Conservation (phyloP, 2,113 vertebrate genomes). For the Regulus satrapa region DNA sequence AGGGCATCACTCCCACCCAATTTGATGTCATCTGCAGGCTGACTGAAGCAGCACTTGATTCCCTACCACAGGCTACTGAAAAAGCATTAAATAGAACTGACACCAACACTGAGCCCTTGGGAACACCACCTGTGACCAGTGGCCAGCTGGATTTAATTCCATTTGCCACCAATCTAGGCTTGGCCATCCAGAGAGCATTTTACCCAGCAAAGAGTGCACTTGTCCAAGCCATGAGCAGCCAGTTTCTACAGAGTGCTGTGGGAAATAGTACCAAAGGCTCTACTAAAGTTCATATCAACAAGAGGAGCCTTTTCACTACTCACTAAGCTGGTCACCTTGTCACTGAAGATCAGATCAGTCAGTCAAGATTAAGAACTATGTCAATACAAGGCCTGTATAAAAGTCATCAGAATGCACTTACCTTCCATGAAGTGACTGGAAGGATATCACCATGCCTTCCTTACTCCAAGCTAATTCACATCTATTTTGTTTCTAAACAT, state of each 20-base stretch:
- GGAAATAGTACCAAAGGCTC: neutral
- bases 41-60: neutral
- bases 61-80: neutral
- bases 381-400: neutral
- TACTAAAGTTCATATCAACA: neutral
- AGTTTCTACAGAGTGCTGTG: neutral
- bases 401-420: neutral
- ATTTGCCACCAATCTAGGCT: neutral
- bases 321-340: neutral
- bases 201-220: neutral
- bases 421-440: neutral
- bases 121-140: neutral
- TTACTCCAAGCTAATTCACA: neutral
- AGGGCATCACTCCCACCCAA: neutral
- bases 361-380: neutral
- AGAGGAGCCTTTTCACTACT: neutral
- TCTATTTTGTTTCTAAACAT: neutral
- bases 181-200: neutral
- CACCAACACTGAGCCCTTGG: neutral
- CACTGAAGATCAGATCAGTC: neutral
- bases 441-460: neutral
- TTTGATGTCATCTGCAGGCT: neutral
- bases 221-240: neutral
- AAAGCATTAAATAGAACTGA: neutral
- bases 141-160: neutral